These are phyloP conservation scores for Aphis gossypii DNA, from an alignment of 1,140 invertebrate genomes.

Conservation along the genomic window DNA sequence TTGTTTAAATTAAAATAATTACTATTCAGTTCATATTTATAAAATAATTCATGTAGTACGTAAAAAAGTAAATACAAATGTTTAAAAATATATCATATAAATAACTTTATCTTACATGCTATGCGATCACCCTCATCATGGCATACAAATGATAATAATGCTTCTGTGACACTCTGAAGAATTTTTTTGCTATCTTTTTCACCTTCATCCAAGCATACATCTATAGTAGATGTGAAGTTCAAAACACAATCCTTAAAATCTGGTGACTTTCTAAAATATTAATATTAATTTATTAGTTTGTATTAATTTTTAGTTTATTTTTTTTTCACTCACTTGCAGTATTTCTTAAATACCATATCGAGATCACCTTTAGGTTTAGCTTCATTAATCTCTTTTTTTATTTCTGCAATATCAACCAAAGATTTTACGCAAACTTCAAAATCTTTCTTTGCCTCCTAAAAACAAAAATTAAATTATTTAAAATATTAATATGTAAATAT, in stretches of 20 bases:
- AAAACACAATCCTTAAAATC: slow-evolving; percentile 69
- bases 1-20: neutral
- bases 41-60: neutral
- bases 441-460: slow-evolving; percentile 64
- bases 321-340: slow-evolving; percentile 64
- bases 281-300: neutral
- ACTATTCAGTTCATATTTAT: neutral
- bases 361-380: slow-evolving; percentile 70
- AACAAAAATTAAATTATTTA: neutral
- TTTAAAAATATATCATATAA: neutral
- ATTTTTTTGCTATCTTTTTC: slow-evolving; percentile 70
- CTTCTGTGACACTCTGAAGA: slow-evolving; percentile 71
- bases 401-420: slow-evolving; percentile 66
- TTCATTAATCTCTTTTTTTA: slow-evolving; percentile 70
- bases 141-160: slow-evolving; percentile 75
- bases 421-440: slow-evolving; percentile 65
- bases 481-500: neutral
- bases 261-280: slow-evolving; percentile 69
- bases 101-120: slow-evolving; percentile 70
- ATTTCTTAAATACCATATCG: slow-evolving; percentile 74
- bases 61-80: too few species aligned
- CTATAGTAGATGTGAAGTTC: slow-evolving; percentile 69
- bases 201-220: slow-evolving; percentile 71
- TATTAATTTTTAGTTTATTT: neutral
- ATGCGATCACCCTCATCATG: slow-evolving; percentile 81